Conservation (phyloP, 2,113 vertebrate species). For the Lepus timidus region DNA sequence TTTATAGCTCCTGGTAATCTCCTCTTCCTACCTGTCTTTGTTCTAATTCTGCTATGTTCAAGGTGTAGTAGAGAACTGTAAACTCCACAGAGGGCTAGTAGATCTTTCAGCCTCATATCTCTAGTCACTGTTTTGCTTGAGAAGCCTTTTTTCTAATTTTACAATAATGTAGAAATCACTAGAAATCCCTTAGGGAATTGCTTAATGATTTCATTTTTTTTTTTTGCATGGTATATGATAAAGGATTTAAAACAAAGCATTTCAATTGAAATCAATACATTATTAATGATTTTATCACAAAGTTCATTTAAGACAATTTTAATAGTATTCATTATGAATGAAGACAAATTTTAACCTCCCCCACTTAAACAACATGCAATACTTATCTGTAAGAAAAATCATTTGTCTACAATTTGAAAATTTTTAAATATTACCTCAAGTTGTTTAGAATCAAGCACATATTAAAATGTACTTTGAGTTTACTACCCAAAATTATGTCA, state of each 20-base stretch:
- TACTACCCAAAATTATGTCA: background rate
- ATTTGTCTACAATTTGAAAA: slow-evolving; percentile 33
- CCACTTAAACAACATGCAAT: slow-evolving; percentile 41
- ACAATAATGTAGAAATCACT: background rate
- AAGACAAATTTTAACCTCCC: slow-evolving; percentile 60
- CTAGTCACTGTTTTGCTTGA: slow-evolving; percentile 36
- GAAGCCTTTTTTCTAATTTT: background rate
- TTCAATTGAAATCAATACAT: slow-evolving; percentile 76
- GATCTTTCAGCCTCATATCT: background rate
- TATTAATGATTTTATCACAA: slow-evolving; percentile 77
- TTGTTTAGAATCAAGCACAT: slow-evolving; percentile 25
- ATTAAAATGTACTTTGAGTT: background rate
- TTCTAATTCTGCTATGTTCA: slow-evolving; percentile 3
- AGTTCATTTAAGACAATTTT: slow-evolving; percentile 72
- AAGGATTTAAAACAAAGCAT: slow-evolving; percentile 70
- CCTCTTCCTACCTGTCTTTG: background rate
- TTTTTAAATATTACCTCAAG: slow-evolving; percentile 2
- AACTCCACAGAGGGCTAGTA: background rate
- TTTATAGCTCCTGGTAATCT: background rate
- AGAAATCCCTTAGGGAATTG: slow-evolving; percentile 45
- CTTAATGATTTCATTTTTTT: slow-evolving; percentile 70
- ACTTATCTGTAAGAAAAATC: slow-evolving; percentile 45
- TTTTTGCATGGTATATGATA: slow-evolving; percentile 50
- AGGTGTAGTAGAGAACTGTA: background rate
- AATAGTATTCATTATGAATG: slow-evolving; percentile 71